phyloP scores from a whole-genome alignment of 2,888 invertebrate species.

The Rhimphoctona megacephalus region DNA sequence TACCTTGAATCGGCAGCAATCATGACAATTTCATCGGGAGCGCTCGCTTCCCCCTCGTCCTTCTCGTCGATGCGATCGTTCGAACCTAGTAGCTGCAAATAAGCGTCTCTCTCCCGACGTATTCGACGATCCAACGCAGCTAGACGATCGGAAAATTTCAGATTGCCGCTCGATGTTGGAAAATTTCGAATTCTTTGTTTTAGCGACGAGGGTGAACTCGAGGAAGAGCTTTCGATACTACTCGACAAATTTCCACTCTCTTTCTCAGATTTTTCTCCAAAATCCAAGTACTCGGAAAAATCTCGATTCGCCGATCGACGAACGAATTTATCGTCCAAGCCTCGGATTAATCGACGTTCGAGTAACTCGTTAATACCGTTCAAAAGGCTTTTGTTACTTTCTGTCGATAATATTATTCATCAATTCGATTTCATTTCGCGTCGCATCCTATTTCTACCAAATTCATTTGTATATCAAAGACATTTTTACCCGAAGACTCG shows the following conservation, averaged over 20 bases:
- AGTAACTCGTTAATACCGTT: slow-evolving; percentile 54
- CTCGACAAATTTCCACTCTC: slow-evolving; percentile 32
- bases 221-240: slow-evolving; percentile 59
- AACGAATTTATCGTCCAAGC: neutral
- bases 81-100: slow-evolving; percentile 66
- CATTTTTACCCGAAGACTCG: slow-evolving; percentile 55
- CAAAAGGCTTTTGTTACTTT: slow-evolving; percentile 53
- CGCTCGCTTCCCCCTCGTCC: slow-evolving; percentile 71
- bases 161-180: slow-evolving; percentile 67
- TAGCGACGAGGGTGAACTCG: slow-evolving; percentile 73
- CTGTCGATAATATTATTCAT: slow-evolving; percentile 2
- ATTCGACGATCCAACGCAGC: slow-evolving; percentile 69
- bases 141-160: slow-evolving; percentile 63
- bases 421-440: neutral
- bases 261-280: neutral
- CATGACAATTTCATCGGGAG: slow-evolving; percentile 23
- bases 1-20: slow-evolving; percentile 22
- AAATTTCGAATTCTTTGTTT: slow-evolving; percentile 72
- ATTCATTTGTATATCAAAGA: neutral
- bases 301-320: slow-evolving; percentile 19
- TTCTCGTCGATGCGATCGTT: slow-evolving; percentile 75
- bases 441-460: neutral
- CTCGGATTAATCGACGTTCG: neutral
- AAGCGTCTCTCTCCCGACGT: slow-evolving; percentile 70
- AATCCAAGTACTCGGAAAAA: neutral